Percentiles rank a stretch among this genome's conserved stretches.
These are phyloP conservation scores for Pedetes capensis DNA, from an alignment of 2,113 vertebrate genomes.

Conservation along the genomic window DNA sequence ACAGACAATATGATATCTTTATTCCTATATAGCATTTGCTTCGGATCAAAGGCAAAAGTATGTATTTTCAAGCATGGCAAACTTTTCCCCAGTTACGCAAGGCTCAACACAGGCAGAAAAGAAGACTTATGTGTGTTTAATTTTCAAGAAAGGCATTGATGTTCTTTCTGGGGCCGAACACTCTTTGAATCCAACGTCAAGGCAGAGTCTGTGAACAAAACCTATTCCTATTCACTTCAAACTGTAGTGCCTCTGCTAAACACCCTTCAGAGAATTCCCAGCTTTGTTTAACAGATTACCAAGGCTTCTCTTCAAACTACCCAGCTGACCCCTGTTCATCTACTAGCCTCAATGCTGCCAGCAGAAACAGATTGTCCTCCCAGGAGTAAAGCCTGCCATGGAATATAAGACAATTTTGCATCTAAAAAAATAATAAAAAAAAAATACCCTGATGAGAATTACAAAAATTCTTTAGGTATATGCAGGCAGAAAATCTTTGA, in stretches of 20 bases:
- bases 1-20: constrained; percentile 45
- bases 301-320: constrained; percentile 62
- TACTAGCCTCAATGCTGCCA: constrained; percentile 56
- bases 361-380: constrained; percentile 61
- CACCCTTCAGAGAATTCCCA: constrained; percentile 74
- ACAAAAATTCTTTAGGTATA: constrained; percentile 52
- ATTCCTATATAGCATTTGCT: neutral
- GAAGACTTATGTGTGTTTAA: constrained; percentile 57
- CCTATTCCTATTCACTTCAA: constrained; percentile 74
- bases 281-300: constrained; percentile 73
- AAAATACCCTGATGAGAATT: constrained; percentile 18
- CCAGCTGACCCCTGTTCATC: constrained; percentile 65
- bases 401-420: constrained; percentile 42
- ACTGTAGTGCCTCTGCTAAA: constrained; percentile 70
- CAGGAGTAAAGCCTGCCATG: constrained; percentile 56
- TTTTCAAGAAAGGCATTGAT: constrained; percentile 66
- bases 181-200: constrained; percentile 68
- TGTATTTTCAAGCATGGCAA: constrained; percentile 48
- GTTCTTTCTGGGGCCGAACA: constrained; percentile 66
- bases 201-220: constrained; percentile 72
- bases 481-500: constrained; percentile 56
- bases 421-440: neutral
- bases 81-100: constrained; percentile 44
- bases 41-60: constrained; percentile 57
- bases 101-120: constrained; percentile 42